Evolutionary conservation across 2,888 invertebrate species (phyloP), one percentile per base, ranked within the genome.

Genomic region (Lucinisca nassula): DNA sequence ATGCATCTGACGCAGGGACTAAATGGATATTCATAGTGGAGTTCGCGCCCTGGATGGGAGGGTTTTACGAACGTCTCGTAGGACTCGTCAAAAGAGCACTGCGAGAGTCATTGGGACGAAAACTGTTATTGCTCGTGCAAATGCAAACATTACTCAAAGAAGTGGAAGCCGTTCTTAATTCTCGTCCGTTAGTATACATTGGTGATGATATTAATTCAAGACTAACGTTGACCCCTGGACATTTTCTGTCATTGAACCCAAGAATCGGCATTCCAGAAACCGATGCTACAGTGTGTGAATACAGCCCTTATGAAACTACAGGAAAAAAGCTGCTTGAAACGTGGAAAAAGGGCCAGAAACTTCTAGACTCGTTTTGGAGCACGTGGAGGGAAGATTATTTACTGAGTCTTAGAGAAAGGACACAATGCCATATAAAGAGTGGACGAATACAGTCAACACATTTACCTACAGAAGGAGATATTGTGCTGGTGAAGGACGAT

Each of bases 171-270:
- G 45, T 84, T 0, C 4, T 84, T 2, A 84, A 84, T 51, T 24
- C 67, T 8, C 51, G 84, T 21, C 74, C 79, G 38, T 45, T 81
- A 32, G 81, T 84, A 24, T 87, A 87, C 72, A 77, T 80, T 38
- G 73, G 83, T 12, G 83, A 80, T 24, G 87, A 83, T 37, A 67
- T 78, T 1, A 55, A 81, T 27, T 80, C 83, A 17, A 73, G 21
- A 30, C 38, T 80, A 0, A 61, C 58, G 1, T 40, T 84, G 0
- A 87, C 87, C 12, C 87, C 83, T 30, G 38, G 37, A 2, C 83
- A 87, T 73, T 83, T 87, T 30, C 40, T 80, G 6, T 40, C 61
- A 32, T 35, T 77, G 17, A 83, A 87, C 58, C 87, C 78, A 3
- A 51, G 32, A 27, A 84, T 38, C 27, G 77, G 61, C 21, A 76